Conservation (phyloP, 2,797 vertebrate species). For the Lateolabrax maculatus region DNA sequence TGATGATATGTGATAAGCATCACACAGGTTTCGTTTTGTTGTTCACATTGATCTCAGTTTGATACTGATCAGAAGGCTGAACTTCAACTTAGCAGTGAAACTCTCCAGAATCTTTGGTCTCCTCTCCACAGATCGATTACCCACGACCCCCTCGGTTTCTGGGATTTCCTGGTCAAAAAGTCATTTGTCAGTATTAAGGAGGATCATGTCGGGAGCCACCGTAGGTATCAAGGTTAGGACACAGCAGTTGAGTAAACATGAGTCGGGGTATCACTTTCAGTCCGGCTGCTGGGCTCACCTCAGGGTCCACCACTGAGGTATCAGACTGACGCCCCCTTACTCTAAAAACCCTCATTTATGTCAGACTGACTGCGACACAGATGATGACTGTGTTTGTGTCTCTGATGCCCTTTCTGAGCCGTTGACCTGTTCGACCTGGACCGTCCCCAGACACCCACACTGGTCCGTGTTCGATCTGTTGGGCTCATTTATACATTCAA, state of each 20-base stretch:
- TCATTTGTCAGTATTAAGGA: constrained; percentile 89
- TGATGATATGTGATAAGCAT: not conserved
- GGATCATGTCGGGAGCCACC: constrained; percentile 84
- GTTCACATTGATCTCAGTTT: too few species aligned
- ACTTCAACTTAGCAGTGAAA: constrained; percentile 46
- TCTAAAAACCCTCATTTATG: constrained; percentile 28
- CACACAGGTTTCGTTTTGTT: not conserved
- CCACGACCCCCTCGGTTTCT: constrained; percentile 33
- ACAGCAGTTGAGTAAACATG: constrained; percentile 88
- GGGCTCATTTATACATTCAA: too few species aligned
- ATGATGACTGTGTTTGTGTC: too few species aligned
- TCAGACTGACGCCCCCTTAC: constrained; percentile 37
- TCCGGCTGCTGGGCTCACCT: constrained; percentile 76
- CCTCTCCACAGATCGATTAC: constrained; percentile 47
- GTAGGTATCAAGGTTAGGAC: constrained; percentile 82
- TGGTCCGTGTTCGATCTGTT: too few species aligned
- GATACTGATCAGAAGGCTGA: constrained; percentile 5
- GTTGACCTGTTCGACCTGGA: too few species aligned
- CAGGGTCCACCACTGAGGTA: constrained; percentile 75
- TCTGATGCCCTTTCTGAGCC: too few species aligned
- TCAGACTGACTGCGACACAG: constrained; percentile 9
- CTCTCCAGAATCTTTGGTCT: constrained; percentile 30
- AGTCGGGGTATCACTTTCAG: constrained; percentile 80
- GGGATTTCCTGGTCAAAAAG: constrained; percentile 80
- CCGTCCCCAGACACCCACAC: too few species aligned